A percentile compares a stretch with the other conserved stretches of the same genome.
Conservation (phyloP, 2,797 vertebrate species). For the Tapirus indicus region DNA sequence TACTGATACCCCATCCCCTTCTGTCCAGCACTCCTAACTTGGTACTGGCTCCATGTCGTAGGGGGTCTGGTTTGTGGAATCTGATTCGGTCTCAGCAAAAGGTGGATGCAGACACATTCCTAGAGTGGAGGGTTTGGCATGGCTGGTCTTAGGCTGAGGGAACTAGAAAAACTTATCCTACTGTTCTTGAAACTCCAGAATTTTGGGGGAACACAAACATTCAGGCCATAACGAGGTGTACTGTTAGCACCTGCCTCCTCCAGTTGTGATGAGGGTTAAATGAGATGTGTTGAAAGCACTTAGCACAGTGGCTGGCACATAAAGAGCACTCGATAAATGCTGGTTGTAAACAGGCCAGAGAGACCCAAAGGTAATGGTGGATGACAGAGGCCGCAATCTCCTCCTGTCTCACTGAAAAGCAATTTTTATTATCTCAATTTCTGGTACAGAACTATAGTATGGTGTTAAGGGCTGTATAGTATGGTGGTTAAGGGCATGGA, state of each 20-base stretch:
- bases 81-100: neutral
- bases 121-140: neutral
- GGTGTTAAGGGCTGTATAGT: neutral
- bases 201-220: neutral
- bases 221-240: too few species aligned
- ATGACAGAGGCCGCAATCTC: neutral
- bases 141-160: neutral
- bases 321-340: neutral
- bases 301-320: neutral
- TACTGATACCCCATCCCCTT: neutral
- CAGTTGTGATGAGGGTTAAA: neutral
- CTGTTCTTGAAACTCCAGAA: constrained; percentile 1
- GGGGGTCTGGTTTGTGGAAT: neutral
- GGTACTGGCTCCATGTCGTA: neutral
- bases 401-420: neutral
- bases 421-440: neutral
- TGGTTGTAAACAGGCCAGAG: neutral
- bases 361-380: neutral
- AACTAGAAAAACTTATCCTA: neutral
- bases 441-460: too few species aligned
- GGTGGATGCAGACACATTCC: neutral
- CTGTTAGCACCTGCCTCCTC: neutral
- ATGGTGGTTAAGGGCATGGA: neutral
- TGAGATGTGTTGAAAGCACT: neutral
- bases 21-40: neutral